Percentiles rank a stretch among this genome's conserved stretches.
Evolutionary conservation across 2,797 vertebrate species (phyloP).

Genomic region (Sebastes nivosus): DNA sequence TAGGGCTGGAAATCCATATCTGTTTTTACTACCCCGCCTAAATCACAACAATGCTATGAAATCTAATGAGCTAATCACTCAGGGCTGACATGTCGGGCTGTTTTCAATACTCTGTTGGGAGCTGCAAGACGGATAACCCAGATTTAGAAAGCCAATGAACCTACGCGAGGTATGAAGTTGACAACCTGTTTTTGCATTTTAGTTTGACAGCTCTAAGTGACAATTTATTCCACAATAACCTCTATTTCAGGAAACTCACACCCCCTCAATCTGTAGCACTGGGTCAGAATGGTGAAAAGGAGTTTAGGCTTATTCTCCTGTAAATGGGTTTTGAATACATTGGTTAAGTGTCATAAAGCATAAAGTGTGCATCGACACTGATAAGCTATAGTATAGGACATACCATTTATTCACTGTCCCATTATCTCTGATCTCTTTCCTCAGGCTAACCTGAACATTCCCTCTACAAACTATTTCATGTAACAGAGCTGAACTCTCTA

Average conservation of each 20-base stretch:
- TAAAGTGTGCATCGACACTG: neutral
- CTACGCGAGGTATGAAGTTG: conserved; percentile 9
- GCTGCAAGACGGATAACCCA: conserved; percentile 17
- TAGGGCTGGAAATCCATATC: conserved; percentile 44
- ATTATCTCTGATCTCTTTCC: neutral
- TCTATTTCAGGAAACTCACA: neutral
- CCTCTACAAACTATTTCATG: neutral
- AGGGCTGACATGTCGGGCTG: conserved; percentile 33
- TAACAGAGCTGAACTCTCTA: neutral
- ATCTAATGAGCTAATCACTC: conserved; percentile 64
- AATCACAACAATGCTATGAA: conserved; percentile 57
- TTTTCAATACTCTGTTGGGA: conserved; percentile 11
- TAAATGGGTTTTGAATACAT: neutral
- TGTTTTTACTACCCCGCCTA: conserved; percentile 30
- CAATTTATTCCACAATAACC: conserved; percentile 3
- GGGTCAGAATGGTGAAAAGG: neutral
- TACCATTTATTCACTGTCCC: neutral
- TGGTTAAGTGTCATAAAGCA: neutral
- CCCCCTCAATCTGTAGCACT: neutral
- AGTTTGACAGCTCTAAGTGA: conserved; percentile 7
- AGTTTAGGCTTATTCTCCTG: neutral
- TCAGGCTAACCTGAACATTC: neutral
- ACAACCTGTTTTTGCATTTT: conserved; percentile 29
- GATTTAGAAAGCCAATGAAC: conserved; percentile 23
- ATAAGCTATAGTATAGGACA: neutral